phyloP scores from a whole-genome alignment of 1,140 invertebrate species.

The Amphibalanus amphitrite region DNA sequence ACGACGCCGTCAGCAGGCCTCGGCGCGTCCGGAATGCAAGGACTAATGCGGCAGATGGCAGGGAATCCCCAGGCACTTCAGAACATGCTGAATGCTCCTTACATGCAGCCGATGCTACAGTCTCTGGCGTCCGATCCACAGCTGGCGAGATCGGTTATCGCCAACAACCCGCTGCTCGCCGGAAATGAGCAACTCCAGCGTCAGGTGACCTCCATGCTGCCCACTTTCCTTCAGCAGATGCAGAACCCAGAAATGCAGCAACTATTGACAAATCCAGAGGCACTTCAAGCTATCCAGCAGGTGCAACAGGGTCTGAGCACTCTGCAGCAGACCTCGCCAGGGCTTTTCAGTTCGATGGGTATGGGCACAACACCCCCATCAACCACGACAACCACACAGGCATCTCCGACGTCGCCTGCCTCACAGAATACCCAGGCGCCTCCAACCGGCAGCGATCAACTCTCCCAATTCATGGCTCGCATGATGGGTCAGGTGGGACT shows the following conservation, averaged over 20 bases:
- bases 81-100: constrained; percentile 76
- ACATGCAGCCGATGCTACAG: constrained; percentile 74
- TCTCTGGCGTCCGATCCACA: constrained; percentile 63
- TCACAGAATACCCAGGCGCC: too few species aligned
- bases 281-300: constrained; percentile 75
- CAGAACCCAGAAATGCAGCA: constrained; percentile 85
- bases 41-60: constrained; percentile 75
- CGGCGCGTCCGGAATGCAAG: constrained; percentile 69
- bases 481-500: constrained; percentile 53
- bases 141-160: constrained; percentile 59
- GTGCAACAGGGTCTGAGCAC: constrained; percentile 91
- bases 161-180: constrained; percentile 66
- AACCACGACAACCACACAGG: constrained; percentile 20
- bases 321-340: constrained; percentile 69
- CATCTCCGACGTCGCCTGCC: constrained; percentile 9
- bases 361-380: constrained; percentile 20
- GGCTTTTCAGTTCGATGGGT: constrained; percentile 31
- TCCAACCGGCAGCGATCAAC: neutral
- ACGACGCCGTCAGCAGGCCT: constrained; percentile 23
- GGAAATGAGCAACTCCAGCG: constrained; percentile 74
- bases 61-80: constrained; percentile 82
- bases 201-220: constrained; percentile 73
- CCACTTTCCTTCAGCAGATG: constrained; percentile 71
- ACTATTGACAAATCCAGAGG: constrained; percentile 80
- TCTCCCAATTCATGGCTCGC: constrained; percentile 61